A percentile compares a stretch with the other conserved stretches of the same genome.
Conservation (phyloP, 2,113 vertebrate genomes). For the Rutilus rutilus region DNA sequence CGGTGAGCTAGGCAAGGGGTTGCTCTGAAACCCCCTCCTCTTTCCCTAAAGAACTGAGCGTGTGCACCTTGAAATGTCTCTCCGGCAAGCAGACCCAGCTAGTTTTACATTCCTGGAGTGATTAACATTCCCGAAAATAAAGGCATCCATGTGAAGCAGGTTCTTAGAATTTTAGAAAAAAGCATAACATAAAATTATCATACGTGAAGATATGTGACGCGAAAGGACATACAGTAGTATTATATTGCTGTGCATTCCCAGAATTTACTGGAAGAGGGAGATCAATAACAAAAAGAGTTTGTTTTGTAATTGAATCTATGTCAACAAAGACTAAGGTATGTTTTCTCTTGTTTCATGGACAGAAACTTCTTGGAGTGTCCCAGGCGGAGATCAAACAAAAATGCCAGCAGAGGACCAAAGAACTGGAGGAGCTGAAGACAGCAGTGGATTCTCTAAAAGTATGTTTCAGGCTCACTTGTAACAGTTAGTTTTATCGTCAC, state of each 20-base stretch:
- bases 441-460: conserved; percentile 81
- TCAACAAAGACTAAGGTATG: conserved; percentile 12
- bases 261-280: neutral
- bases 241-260: neutral
- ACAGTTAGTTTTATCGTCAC: neutral
- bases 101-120: conserved; percentile 77
- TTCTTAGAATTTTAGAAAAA: conserved; percentile 43
- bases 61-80: conserved; percentile 77
- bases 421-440: conserved; percentile 79
- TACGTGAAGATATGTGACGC: neutral
- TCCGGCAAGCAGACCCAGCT: conserved; percentile 69
- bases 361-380: conserved; percentile 81
- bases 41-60: conserved; percentile 59
- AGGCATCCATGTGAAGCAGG: conserved; percentile 62
- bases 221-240: neutral
- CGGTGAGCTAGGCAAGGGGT: conserved; percentile 72
- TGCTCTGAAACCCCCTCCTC: conserved; percentile 72
- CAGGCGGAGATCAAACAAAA: conserved; percentile 81
- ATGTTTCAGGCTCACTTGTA: conserved; percentile 37
- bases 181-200: neutral
- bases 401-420: conserved; percentile 80
- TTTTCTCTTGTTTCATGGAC: conserved; percentile 48
- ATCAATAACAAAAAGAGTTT: neutral
- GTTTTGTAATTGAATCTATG: neutral
- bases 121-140: conserved; percentile 75